phyloP scores from a whole-genome alignment of 2,797 vertebrate genomes.

The Thripadectes ignobilis region DNA sequence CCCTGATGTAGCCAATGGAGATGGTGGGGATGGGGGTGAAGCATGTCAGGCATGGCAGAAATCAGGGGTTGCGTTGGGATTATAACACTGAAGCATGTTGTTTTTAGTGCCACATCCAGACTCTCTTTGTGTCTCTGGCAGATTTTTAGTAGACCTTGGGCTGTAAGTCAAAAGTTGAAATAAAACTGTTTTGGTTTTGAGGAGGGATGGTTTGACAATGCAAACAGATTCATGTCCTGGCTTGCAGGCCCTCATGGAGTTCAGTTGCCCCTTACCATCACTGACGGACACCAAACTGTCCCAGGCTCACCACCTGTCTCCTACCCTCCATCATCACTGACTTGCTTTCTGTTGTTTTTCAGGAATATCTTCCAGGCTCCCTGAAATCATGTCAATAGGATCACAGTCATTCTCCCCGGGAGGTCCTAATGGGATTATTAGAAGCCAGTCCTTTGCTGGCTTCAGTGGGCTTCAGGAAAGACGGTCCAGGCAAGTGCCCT shows the following conservation, averaged over 20 bases:
- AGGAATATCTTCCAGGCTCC: constrained; percentile 90
- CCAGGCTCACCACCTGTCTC: background rate
- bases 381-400: constrained; percentile 95
- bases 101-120: background rate
- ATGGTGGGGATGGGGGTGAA: background rate
- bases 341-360: constrained; percentile 51
- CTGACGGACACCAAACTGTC: background rate
- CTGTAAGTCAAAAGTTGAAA: background rate
- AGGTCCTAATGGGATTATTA: constrained; percentile 96
- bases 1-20: background rate
- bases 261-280: background rate
- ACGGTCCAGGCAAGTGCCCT: constrained; percentile 85
- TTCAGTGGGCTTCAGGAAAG: constrained; percentile 96
- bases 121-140: background rate
- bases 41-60: background rate
- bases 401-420: constrained; percentile 90
- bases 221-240: background rate
- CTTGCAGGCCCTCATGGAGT: accelerated
- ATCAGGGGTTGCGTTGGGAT: accelerated
- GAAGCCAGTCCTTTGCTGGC: constrained; percentile 98
- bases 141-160: background rate
- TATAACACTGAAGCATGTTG: background rate
- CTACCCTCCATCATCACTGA: background rate
- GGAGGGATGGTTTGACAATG: background rate
- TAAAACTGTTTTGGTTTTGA: background rate